phyloP scores from a whole-genome alignment of 2,113 vertebrate genomes.

The Coptodon bakossiorum region DNA sequence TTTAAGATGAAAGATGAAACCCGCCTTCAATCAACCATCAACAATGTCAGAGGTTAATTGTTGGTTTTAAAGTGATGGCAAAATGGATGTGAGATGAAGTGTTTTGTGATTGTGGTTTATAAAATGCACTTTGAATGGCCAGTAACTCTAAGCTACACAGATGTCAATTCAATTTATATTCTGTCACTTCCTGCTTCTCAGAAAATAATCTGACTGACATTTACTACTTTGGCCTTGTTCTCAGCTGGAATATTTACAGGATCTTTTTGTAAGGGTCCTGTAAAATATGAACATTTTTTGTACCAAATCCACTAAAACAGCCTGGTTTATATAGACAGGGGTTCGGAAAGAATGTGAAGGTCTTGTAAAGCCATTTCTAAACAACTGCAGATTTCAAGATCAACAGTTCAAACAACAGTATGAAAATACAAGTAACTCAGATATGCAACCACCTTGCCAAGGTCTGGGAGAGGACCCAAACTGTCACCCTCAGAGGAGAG shows the following conservation, averaged over 20 bases:
- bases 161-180: neutral
- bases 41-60: neutral
- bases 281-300: accelerated
- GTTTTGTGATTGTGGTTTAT: neutral
- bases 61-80: neutral
- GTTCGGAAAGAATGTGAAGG: neutral
- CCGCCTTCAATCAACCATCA: neutral
- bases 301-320: neutral
- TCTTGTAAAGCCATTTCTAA: neutral
- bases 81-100: neutral
- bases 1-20: neutral
- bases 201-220: neutral
- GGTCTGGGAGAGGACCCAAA: neutral
- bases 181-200: neutral
- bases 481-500: neutral
- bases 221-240: neutral
- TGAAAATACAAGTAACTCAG: neutral
- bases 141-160: neutral
- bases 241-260: neutral
- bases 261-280: neutral
- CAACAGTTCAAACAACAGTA: neutral
- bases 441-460: neutral
- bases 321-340: neutral
- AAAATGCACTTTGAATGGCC: neutral
- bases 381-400: neutral